Evolutionary conservation across 1,140 invertebrate species (phyloP).

Genomic region (Frieseomelitta varia): DNA sequence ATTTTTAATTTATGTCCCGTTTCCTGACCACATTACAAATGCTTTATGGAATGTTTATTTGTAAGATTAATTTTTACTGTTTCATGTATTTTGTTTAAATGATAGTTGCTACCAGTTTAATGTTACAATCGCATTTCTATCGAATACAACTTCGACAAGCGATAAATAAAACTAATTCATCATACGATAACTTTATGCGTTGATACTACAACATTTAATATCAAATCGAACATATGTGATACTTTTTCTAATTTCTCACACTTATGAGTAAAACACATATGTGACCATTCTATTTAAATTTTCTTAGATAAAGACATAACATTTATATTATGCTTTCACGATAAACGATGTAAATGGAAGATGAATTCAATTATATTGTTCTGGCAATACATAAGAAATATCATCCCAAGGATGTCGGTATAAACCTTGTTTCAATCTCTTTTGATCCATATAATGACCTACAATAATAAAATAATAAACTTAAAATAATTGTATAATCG

Average conservation of each 20-base stretch:
- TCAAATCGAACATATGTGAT: not conserved
- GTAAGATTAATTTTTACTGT: not conserved
- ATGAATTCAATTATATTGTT: slow-evolving; percentile 84
- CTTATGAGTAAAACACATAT: slow-evolving; percentile 15
- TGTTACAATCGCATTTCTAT: not conserved
- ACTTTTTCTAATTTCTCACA: slow-evolving; percentile 15
- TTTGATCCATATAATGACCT: slow-evolving; percentile 99
- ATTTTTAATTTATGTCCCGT: not conserved
- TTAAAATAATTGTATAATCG: not conserved
- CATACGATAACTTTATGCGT: not conserved
- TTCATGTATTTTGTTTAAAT: not conserved
- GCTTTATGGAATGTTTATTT: slow-evolving; percentile 33
- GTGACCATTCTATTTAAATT: slow-evolving; percentile 31
- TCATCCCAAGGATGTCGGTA: slow-evolving; percentile 99
- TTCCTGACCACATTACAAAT: slow-evolving; percentile 16
- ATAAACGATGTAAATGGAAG: slow-evolving; percentile 39
- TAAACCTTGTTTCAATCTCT: slow-evolving; percentile 98
- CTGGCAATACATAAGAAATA: slow-evolving; percentile 98
- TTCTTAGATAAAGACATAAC: slow-evolving; percentile 44
- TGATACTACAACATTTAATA: slow-evolving; percentile 13
- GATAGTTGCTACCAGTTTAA: not conserved
- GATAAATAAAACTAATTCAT: not conserved
- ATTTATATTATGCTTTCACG: slow-evolving; percentile 58
- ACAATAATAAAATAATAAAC: slow-evolving; percentile 60
- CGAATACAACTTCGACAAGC: slow-evolving; percentile 25